These are phyloP conservation scores for Eueremaeus valkanovi DNA, from an alignment of 2,888 invertebrate species.

Conservation along the genomic window DNA sequence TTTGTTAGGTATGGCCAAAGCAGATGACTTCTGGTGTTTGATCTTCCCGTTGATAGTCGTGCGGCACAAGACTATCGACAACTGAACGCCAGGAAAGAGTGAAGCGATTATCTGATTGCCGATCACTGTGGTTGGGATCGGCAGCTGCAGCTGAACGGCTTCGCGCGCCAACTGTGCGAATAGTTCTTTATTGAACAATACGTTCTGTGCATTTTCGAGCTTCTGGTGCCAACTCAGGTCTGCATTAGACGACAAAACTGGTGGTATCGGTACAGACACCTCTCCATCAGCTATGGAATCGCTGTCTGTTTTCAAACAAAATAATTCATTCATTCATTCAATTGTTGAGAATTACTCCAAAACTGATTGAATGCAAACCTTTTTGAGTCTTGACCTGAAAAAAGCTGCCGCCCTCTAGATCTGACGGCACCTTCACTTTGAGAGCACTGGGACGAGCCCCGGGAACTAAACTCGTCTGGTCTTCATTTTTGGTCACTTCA, in stretches of 20 bases:
- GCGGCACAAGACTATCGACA: constrained; percentile 86
- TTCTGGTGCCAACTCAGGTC: constrained; percentile 91
- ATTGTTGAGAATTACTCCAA: background rate
- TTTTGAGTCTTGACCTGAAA: constrained; percentile 93
- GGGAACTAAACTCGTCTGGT: constrained; percentile 55
- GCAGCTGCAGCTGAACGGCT: constrained; percentile 85
- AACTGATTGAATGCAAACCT: constrained; percentile 56
- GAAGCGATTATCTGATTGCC: constrained; percentile 96
- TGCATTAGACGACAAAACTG: constrained; percentile 46
- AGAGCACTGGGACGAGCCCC: constrained; percentile 60
- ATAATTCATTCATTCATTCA: background rate
- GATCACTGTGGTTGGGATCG: constrained; percentile 93
- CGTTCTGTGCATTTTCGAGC: constrained; percentile 94
- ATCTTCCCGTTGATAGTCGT: constrained; percentile 54
- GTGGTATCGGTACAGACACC: constrained; percentile 64
- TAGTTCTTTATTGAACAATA: constrained; percentile 91
- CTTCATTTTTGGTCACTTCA: constrained; percentile 91
- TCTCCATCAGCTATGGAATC: constrained; percentile 82
- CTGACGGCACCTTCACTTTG: constrained; percentile 85
- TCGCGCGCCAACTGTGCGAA: constrained; percentile 91
- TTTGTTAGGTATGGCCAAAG: constrained; percentile 11
- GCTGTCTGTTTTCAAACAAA: constrained; percentile 63
- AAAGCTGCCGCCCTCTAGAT: constrained; percentile 90
- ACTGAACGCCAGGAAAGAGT: constrained; percentile 83
- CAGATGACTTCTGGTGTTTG: background rate